These are phyloP conservation scores for Callyntrura sp. DNA, from an alignment of 2,888 invertebrate genomes.

Conservation along the genomic window DNA sequence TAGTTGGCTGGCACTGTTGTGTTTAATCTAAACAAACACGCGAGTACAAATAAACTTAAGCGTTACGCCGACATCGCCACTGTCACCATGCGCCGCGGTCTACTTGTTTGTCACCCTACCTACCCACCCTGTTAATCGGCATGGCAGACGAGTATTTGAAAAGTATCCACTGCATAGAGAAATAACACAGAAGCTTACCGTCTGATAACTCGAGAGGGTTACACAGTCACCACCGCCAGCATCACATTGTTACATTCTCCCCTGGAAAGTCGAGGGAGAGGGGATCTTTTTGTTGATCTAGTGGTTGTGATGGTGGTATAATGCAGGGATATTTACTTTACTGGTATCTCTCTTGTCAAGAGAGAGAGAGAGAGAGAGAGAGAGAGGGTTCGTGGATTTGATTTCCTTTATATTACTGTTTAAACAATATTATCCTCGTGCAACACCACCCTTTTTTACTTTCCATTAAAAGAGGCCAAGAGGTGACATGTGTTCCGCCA, in stretches of 20 bases:
- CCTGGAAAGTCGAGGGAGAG: background rate
- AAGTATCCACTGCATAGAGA: background rate
- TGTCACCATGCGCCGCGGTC: background rate
- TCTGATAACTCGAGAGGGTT: conserved; percentile 55
- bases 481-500: conserved; percentile 79
- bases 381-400: conserved; percentile 8
- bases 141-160: background rate
- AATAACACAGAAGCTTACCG: background rate
- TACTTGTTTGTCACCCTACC: conserved; percentile 13
- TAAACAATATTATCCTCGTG: conserved; percentile 60
- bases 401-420: conserved; percentile 37
- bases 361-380: background rate
- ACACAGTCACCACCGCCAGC: conserved; percentile 54
- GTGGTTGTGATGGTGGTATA: conserved; percentile 1
- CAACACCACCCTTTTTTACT: conserved; percentile 64
- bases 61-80: too few relatives aligned
- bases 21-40: conserved; percentile 33
- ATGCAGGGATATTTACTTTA: conserved; percentile 29
- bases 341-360: background rate
- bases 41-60: background rate
- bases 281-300: conserved; percentile 13
- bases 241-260: conserved; percentile 1
- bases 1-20: background rate
- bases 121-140: background rate
- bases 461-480: conserved; percentile 63